Base-by-base conservation (phyloP, 2,888 invertebrate genomes). In the Taphrorychus bicolor region DNA sequence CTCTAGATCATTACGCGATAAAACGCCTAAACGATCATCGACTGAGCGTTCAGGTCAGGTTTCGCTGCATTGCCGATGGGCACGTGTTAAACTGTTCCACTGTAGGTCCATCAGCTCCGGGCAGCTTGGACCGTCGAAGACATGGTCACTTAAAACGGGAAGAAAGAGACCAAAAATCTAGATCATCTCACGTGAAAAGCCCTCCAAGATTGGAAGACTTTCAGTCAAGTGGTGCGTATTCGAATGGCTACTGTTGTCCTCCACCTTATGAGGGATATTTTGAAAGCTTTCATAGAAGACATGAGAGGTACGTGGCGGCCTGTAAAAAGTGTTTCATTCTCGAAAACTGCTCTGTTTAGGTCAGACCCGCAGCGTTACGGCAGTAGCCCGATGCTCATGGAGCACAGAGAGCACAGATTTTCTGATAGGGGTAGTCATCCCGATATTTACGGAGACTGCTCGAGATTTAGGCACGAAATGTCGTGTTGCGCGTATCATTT, bases 111-210 rank as follows among this genome's bases (percentile, higher is more conserved):
- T 69, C 69, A 11, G 70, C 57, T 21, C 68, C 70, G 2, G 88
- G 88, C 72, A 83, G 88, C 72, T 85, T 89, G 73, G 84, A 88
- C 70, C 82, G 87, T 65, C 82, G 87, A 51, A 84, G 86, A 45
- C 77, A 69, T 7, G 65, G 60, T 40, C 71, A 71, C n/a, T 61
- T 72, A 14, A 74, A 72, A 61, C 66, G 77, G 41, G 84, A 84
- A 69, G 89, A 89, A 72, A 83, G 89, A 42, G 90, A 90, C 76
- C 87, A 87, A 59, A 89, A 89, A 79, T 85, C 87, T 59, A 84
- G 87, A 72, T 89, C 89, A 5, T 86, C 88, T 22, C 80, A 87
- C 77, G 83, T 87, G 5, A 81, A 82, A 69, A 79, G 77, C 66
- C 81, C 81, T 3, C 79, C 80, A 3, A 74, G 78, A 53, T 72